Evolutionary conservation across 2,113 vertebrate genomes (phyloP).

Genomic region (Melanerpes aurifrons): DNA sequence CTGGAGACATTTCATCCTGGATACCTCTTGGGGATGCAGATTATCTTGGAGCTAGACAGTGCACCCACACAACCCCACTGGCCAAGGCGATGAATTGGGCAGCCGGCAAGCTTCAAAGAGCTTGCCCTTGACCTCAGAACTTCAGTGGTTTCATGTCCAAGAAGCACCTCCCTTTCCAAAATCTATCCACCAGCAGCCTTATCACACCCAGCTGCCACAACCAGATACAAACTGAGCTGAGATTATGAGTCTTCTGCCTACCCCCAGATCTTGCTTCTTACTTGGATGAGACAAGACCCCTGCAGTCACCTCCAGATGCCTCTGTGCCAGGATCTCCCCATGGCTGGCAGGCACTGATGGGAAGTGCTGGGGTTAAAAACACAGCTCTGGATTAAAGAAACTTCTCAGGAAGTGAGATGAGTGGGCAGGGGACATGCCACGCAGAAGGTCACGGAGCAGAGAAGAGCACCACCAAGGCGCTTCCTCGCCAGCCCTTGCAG

Average conservation of each 20-base stretch:
- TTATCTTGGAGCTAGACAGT: rapidly evolving
- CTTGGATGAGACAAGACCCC: not conserved
- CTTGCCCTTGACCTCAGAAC: not conserved
- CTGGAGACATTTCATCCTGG: not conserved
- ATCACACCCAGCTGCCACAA: not conserved
- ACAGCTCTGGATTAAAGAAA: not conserved
- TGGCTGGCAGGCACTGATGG: rapidly evolving
- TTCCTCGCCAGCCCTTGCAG: not conserved
- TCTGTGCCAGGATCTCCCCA: not conserved
- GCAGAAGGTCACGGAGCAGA: not conserved
- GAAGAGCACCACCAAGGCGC: not conserved
- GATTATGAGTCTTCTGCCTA: not conserved
- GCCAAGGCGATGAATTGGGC: not conserved
- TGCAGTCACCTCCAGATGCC: rapidly evolving
- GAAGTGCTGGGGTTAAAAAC: not conserved
- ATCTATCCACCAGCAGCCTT: not conserved
- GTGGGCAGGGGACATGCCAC: too few species aligned
- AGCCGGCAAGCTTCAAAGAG: not conserved
- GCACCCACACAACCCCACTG: not conserved
- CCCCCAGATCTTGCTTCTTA: not conserved
- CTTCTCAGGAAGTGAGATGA: not conserved
- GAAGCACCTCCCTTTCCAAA: not conserved
- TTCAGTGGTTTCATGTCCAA: not conserved
- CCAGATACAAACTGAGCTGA: not conserved
- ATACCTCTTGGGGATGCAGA: rapidly evolving